These are phyloP conservation scores for Leptodactylus fallax DNA, from an alignment of 2,797 vertebrate species.

Conservation along the genomic window DNA sequence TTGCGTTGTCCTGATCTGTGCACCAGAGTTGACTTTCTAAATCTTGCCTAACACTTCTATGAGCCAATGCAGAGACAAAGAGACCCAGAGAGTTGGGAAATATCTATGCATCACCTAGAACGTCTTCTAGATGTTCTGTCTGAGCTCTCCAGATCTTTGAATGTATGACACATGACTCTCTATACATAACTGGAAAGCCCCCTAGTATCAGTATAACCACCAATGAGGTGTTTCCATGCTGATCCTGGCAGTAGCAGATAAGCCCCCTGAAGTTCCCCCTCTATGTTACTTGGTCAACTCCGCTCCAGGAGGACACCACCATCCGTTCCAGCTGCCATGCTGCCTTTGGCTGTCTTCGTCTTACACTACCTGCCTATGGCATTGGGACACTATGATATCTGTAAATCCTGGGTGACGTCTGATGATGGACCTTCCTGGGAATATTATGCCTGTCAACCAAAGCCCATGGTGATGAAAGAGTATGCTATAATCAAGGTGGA, in stretches of 20 bases:
- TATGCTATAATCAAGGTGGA: conserved; percentile 91
- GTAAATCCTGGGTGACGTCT: conserved; percentile 96
- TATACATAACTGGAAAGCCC: neutral
- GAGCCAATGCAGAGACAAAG: conserved; percentile 65
- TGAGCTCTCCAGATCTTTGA: neutral
- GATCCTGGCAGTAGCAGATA: conserved; percentile 73
- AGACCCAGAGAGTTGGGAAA: conserved; percentile 61
- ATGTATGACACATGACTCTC: conserved; percentile 11
- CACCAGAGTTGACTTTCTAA: neutral
- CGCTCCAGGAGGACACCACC: conserved; percentile 65
- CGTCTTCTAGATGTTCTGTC: neutral
- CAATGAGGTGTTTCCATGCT: conserved; percentile 82
- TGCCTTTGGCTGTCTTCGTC: conserved; percentile 78
- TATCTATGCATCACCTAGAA: conserved; percentile 24
- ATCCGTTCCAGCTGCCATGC: conserved; percentile 82
- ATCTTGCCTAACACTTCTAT: conserved; percentile 53
- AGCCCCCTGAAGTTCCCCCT: conserved; percentile 77
- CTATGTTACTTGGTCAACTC: conserved; percentile 69
- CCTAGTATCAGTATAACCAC: conserved; percentile 39
- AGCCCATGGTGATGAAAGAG: conserved; percentile 88
- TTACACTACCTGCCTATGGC: conserved; percentile 84
- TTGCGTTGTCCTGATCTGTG: neutral
- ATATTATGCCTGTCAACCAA: conserved; percentile 96
- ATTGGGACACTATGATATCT: conserved; percentile 92
- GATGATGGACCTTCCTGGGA: conserved; percentile 97